Conservation (phyloP, 2,113 vertebrate genomes). For the Psittacus erithacus region DNA sequence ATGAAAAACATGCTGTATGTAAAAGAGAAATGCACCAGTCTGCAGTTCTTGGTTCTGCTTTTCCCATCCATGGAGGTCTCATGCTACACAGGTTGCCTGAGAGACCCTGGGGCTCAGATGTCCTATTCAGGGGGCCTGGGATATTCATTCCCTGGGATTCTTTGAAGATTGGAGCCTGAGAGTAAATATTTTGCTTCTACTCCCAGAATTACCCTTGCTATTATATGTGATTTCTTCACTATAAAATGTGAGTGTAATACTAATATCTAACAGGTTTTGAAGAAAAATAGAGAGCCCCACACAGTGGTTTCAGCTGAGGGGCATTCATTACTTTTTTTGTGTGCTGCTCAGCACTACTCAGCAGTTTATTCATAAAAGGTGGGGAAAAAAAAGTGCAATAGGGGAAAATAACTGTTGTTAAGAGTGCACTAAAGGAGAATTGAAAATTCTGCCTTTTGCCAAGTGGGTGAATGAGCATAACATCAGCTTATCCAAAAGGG, state of each 20-base stretch:
- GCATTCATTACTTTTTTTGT: background rate
- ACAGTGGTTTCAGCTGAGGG: background rate
- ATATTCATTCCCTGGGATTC: background rate
- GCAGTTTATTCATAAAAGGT: background rate
- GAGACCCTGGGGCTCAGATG: fast-evolving
- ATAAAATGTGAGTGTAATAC: background rate
- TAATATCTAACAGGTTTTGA: fast-evolving
- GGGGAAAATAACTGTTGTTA: background rate
- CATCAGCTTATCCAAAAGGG: background rate
- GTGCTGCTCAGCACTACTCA: background rate
- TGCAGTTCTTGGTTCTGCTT: background rate
- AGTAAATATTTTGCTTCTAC: background rate
- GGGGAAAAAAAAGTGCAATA: background rate
- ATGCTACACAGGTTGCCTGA: background rate
- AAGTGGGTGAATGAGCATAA: background rate
- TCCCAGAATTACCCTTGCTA: background rate
- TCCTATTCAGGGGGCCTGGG: fast-evolving
- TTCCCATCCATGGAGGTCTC: background rate
- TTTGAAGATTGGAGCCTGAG: background rate
- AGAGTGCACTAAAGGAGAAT: background rate
- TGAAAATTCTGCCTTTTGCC: background rate
- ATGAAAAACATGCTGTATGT: fast-evolving
- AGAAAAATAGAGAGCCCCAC: background rate
- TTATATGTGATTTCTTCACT: background rate
- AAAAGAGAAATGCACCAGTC: background rate